Evolutionary conservation across 1,140 invertebrate genomes (phyloP).

Genomic region (Thaumetopoea pityocampa): DNA sequence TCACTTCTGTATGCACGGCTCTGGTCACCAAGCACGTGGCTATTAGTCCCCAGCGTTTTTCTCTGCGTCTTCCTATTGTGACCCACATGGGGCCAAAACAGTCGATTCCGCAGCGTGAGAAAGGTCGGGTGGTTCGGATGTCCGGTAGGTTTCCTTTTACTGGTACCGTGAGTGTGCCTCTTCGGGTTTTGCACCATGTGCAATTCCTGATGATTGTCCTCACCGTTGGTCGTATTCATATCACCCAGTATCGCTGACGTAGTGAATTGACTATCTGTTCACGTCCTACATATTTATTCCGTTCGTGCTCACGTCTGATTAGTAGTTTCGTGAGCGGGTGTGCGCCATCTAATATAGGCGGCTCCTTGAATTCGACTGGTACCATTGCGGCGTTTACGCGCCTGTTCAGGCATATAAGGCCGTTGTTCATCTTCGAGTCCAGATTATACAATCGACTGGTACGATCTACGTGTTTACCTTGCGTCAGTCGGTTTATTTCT

Average conservation of each 20-base stretch:
- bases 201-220: slow-evolving; percentile 5
- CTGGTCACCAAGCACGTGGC: too few relatives aligned
- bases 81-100: slow-evolving; percentile 12
- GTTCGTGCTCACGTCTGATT: background rate
- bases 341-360: slow-evolving; percentile 1
- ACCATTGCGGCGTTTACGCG: background rate
- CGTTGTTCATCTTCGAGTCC: background rate
- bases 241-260: slow-evolving; percentile 17
- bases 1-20: too few relatives aligned
- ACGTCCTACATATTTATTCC: slow-evolving; percentile 7
- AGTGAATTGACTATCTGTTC: slow-evolving; percentile 16
- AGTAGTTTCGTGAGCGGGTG: slow-evolving; percentile 1
- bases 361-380: background rate
- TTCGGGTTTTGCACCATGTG: background rate
- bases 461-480: background rate
- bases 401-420: background rate
- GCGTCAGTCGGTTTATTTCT: background rate
- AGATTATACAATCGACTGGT: background rate
- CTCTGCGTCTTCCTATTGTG: background rate
- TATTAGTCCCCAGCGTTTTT: background rate
- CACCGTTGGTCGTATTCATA: slow-evolving; percentile 11
- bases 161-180: background rate
- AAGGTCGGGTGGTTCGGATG: background rate
- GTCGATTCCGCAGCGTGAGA: slow-evolving; percentile 2
- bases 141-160: slow-evolving; percentile 3